phyloP scores from a whole-genome alignment of 1,140 invertebrate species.

The Anastrepha obliqua region DNA sequence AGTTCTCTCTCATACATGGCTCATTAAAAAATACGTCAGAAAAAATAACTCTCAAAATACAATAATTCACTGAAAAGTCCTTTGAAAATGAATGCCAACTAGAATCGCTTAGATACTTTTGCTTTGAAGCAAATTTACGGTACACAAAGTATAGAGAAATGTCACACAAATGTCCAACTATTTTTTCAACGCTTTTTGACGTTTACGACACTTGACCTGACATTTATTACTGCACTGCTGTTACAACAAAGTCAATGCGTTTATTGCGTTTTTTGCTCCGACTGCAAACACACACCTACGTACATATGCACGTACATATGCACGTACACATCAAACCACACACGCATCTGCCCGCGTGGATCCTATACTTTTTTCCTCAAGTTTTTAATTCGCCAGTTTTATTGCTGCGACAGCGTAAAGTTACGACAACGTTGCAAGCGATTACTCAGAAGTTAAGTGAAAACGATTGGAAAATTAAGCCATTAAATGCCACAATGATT shows the following conservation, averaged over 20 bases:
- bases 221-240: conserved; percentile 19
- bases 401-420: background rate
- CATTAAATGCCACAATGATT: background rate
- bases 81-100: no score
- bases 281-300: background rate
- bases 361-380: background rate
- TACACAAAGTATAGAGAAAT: background rate
- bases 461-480: conserved; percentile 45
- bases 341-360: no score
- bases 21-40: no score
- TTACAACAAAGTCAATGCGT: background rate
- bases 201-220: conserved; percentile 13
- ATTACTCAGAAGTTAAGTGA: conserved; percentile 13
- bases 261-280: background rate
- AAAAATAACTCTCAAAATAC: no score
- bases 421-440: background rate
- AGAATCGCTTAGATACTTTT: no score
- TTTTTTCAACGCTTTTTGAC: background rate
- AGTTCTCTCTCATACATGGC: no score
- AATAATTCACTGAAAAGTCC: no score
- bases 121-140: no score
- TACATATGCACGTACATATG: no score
- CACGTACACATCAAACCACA: no score
- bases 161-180: background rate
- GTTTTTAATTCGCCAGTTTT: background rate